Conservation (phyloP, 2,888 invertebrate genomes). For the Dynastes tityus region DNA sequence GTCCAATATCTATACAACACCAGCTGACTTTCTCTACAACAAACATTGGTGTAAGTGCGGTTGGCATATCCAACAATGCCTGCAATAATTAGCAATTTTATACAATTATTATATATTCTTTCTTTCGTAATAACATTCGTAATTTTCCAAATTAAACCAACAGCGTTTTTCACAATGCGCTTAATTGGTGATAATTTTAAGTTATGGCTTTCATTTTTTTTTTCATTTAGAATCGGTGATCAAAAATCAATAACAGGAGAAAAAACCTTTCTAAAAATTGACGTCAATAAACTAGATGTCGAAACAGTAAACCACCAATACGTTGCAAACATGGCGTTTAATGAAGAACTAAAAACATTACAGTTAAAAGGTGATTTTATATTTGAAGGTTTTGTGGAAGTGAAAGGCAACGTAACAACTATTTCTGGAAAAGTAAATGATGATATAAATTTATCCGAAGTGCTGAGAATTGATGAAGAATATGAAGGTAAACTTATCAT, state of each 20-base stretch:
- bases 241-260: slow-evolving; percentile 57
- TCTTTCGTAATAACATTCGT: too few relatives aligned
- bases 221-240: slow-evolving; percentile 18
- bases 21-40: too few relatives aligned
- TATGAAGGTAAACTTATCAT: slow-evolving; percentile 2
- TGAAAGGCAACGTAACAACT: slow-evolving; percentile 55
- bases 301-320: slow-evolving; percentile 59
- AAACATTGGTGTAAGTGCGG: too few relatives aligned
- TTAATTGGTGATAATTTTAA: too few relatives aligned
- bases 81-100: too few relatives aligned
- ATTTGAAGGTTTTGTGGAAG: slow-evolving; percentile 58
- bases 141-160: too few relatives aligned
- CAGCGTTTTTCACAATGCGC: too few relatives aligned
- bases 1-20: too few relatives aligned
- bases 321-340: slow-evolving; percentile 59
- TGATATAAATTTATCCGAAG: slow-evolving; percentile 26
- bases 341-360: slow-evolving; percentile 52
- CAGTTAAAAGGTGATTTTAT: slow-evolving; percentile 61
- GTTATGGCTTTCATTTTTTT: neutral
- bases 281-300: slow-evolving; percentile 62
- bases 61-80: too few relatives aligned
- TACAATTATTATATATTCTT: too few relatives aligned
- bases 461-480: slow-evolving; percentile 20
- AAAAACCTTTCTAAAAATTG: slow-evolving; percentile 64
- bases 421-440: slow-evolving; percentile 53